Evolutionary conservation across 2,888 invertebrate species (phyloP), one percentile per base, ranked within the genome.

Genomic region (Sphinx pinastri): DNA sequence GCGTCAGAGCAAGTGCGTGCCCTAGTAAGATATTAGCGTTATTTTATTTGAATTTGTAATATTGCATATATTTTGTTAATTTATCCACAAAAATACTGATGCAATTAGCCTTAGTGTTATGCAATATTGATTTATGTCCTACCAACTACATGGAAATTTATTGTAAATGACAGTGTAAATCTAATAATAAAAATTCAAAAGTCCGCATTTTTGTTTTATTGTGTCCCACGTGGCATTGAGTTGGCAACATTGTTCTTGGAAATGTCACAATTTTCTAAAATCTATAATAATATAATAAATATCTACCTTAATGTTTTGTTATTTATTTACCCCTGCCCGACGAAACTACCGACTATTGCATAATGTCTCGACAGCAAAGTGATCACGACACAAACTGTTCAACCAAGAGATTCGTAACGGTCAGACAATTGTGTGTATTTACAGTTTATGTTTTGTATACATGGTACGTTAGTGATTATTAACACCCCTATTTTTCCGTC

Each of bases 81-180:
- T 93, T 92, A 91, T 91, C 92, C 92, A 89, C 92, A 89, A 89
- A 89, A 92, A 92, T 93, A 93, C 93, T 93, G 92, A 93, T 92
- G 93, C 93, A 91, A 90, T 89, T 93, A 94, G 93, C 93, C 92
- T 93, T 94, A 94, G 94, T 92, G 92, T 93, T 93, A 93, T 93
- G 94, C 94, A 93, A 93, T 93, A 93, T 94, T 93, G 92, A 87
- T 93, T 93, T 92, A 92, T 94, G 92, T 92, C 93, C 92, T 93
- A 92, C 93, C 91, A 93, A 90, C 92, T 93, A 93, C 94, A 92
- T 93, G 92, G 89, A 93, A 94, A 93, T 93, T 93, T 93, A 93
- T 93, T 94, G 93, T 93, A 94, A 94, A 94, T 94, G 94, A 94
- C 93, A 93, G 93, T 94, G 93, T 94, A 94, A 94, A 93, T 94